Base-by-base conservation (phyloP, 2,888 invertebrate species). In the Diloba caeruleocephala region DNA sequence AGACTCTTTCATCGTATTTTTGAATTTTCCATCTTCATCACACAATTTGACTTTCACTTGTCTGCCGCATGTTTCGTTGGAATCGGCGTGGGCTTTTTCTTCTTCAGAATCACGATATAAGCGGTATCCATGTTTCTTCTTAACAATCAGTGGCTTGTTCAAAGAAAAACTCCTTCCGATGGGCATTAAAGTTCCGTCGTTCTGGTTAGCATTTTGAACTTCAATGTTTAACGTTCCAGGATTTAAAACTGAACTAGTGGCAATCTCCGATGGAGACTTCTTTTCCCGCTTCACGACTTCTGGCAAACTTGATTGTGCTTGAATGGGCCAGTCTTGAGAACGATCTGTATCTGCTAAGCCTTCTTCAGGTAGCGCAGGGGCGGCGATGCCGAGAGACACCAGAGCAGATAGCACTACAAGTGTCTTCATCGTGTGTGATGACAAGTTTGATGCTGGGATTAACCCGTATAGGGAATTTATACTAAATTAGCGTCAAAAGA, bases 11-110 rank as follows among this genome's bases (percentile, higher is more conserved):
- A 76, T 59, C 41, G 73, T 68, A 6, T 79, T 74, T 13, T 57
- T 65, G 2, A 78, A 60, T 39, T 81, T 77, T 15, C 69, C 78
- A 43, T 81, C 76, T 28, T 79, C 82, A 48, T 89, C 86, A 55
- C 92, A 91, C 10, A 91, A 59, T 46, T 89, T 92, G 2, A 89
- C 86, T 71, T 87, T 87, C 10, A 90, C 83, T 76, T 88, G 86
- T 53, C 88, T 83, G 13, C 80, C 81, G 46, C 90, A 90, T 26
- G 76, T 80, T 58, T 88, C 87, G 13, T 74, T 68, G 26, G 88
- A 80, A 60, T 85, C 84, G 7, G 79, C 69, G 48, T 82, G 72
- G n/a, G 82, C 76, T 49, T 79, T 76, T 67, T 89, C 88, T 63
- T 89, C 90, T 8, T 86, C 88, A n/a, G 89, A 89, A 60, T 87